Conservation (phyloP, 1,140 invertebrate genomes). For the Procambarus clarkii region DNA sequence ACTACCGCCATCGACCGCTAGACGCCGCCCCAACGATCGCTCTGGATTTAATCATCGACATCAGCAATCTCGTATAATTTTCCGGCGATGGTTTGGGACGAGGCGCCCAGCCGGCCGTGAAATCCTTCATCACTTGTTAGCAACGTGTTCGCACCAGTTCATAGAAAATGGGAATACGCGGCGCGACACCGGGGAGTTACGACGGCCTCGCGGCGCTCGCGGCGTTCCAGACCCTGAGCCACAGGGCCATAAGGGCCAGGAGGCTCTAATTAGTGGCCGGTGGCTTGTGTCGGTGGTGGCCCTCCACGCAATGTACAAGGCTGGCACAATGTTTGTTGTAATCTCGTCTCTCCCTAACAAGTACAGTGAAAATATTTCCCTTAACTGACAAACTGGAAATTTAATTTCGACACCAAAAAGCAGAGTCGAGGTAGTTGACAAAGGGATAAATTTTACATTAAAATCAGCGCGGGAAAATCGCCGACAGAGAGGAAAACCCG, state of each 20-base stretch:
- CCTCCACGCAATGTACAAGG: constrained; percentile 29
- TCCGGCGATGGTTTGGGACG: constrained; percentile 59
- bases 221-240: constrained; percentile 10
- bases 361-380: constrained; percentile 67
- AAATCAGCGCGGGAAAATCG: constrained; percentile 43
- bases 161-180: constrained; percentile 57
- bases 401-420: constrained; percentile 67
- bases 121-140: constrained; percentile 69
- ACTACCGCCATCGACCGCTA: no score
- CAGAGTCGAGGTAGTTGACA: constrained; percentile 49
- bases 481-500: constrained; percentile 1
- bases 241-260: background rate
- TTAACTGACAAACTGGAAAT: constrained; percentile 70
- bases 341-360: constrained; percentile 57
- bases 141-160: constrained; percentile 60
- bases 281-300: background rate
- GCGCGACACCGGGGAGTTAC: background rate
- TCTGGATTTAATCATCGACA: constrained; percentile 62
- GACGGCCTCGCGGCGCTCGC: no score
- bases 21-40: no score
- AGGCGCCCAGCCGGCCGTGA: constrained; percentile 46
- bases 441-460: constrained; percentile 62
- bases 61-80: constrained; percentile 68
- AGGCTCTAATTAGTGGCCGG: constrained; percentile 17
- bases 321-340: constrained; percentile 67